phyloP scores from a whole-genome alignment of 2,888 invertebrate species.

The Ophion costatus region DNA sequence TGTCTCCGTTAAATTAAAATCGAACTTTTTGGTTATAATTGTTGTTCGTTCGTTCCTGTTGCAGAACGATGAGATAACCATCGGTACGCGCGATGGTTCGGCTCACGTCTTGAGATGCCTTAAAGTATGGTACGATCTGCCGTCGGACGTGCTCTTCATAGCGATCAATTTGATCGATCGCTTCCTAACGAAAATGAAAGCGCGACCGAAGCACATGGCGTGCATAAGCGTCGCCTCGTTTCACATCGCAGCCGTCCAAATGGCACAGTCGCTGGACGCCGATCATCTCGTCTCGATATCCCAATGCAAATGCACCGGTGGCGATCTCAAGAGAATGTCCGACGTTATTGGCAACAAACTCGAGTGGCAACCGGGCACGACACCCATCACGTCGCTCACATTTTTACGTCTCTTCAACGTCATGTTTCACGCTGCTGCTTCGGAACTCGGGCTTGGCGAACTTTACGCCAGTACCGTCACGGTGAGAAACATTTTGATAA shows the following conservation, averaged over 20 bases:
- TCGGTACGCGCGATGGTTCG: slow-evolving; percentile 91
- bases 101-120: slow-evolving; percentile 92
- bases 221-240: slow-evolving; percentile 95
- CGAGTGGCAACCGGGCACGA: slow-evolving; percentile 86
- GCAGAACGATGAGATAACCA: slow-evolving; percentile 90
- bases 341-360: slow-evolving; percentile 92
- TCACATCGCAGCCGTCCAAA: slow-evolving; percentile 91
- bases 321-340: slow-evolving; percentile 95
- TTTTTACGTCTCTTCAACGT: slow-evolving; percentile 89
- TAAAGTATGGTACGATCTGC: slow-evolving; percentile 93
- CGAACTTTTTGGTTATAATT: not conserved
- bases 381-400: slow-evolving; percentile 87
- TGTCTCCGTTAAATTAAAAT: not conserved
- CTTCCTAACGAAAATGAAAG: slow-evolving; percentile 93
- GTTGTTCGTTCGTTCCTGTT: slow-evolving; percentile 56
- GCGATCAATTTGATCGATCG: slow-evolving; percentile 92
- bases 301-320: slow-evolving; percentile 92
- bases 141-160: slow-evolving; percentile 90
- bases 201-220: slow-evolving; percentile 92
- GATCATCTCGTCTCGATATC: slow-evolving; percentile 88
- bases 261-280: slow-evolving; percentile 86
- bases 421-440: slow-evolving; percentile 86
- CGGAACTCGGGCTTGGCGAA: slow-evolving; percentile 85
- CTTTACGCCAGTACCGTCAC: slow-evolving; percentile 85
- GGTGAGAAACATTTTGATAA: slow-evolving; percentile 80